A percentile compares a stretch with the other conserved stretches of the same genome.
Evolutionary conservation across 92 coral and sea anemone genomes (phyloP).

Genomic region (Porites evermanni): DNA sequence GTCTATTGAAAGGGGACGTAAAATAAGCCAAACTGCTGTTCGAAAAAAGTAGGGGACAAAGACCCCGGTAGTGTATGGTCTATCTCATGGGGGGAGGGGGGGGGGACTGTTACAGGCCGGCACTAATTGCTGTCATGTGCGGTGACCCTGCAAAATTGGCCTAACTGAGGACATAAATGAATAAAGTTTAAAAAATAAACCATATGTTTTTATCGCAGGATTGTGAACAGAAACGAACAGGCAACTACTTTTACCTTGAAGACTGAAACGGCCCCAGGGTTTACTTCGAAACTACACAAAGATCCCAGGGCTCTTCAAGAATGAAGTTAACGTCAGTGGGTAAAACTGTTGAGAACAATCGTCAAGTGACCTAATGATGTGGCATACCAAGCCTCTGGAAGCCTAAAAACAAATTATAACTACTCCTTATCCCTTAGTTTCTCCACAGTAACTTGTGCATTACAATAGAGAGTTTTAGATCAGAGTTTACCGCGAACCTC

Average conservation of each 20-base stretch:
- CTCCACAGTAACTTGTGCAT: neutral
- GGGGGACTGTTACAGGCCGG: too few relatives aligned
- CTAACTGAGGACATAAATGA: too few relatives aligned
- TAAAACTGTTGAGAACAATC: neutral
- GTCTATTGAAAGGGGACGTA: too few relatives aligned
- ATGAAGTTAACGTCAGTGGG: neutral
- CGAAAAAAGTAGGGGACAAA: too few relatives aligned
- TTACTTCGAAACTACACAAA: neutral
- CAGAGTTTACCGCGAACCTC: too few relatives aligned
- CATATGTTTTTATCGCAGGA: slow-evolving; percentile 61
- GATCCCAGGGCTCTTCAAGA: neutral
- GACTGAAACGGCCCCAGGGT: slow-evolving; percentile 57
- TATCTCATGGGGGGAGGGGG: too few relatives aligned
- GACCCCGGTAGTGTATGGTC: too few relatives aligned
- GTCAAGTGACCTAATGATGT: neutral
- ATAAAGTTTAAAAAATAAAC: too few relatives aligned
- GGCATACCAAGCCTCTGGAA: neutral
- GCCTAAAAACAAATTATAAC: neutral
- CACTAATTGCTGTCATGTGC: too few relatives aligned
- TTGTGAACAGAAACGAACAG: slow-evolving; percentile 86
- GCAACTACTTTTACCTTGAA: slow-evolving; percentile 94
- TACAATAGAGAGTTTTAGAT: too few relatives aligned
- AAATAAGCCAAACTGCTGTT: too few relatives aligned
- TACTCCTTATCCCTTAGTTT: neutral
- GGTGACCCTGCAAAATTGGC: too few relatives aligned